Evolutionary conservation across 1,140 invertebrate species (phyloP).

Genomic region (Neodiprion virginianus): DNA sequence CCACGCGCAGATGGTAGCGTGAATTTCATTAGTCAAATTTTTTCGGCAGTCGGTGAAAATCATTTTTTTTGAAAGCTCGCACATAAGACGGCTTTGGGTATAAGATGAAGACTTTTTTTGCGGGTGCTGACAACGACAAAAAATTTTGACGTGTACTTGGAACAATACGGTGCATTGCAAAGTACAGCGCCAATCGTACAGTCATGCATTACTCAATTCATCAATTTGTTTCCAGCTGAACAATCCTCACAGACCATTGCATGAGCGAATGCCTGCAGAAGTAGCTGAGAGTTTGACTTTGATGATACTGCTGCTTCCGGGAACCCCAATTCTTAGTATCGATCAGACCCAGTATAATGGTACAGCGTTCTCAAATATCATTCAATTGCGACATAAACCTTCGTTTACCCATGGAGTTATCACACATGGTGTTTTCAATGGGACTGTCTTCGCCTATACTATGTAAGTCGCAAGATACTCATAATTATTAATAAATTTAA

Average conservation of each 20-base stretch:
- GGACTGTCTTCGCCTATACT: slow-evolving; percentile 67
- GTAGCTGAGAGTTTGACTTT: slow-evolving; percentile 66
- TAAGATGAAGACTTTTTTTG: too few species aligned
- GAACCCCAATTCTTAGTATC: slow-evolving; percentile 71
- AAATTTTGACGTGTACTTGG: too few species aligned
- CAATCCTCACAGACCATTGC: slow-evolving; percentile 36
- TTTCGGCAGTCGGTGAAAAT: too few species aligned
- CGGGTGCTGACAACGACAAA: too few species aligned
- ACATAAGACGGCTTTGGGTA: too few species aligned
- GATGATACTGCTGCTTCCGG: slow-evolving; percentile 75
- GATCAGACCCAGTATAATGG: slow-evolving; percentile 59
- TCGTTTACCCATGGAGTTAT: slow-evolving; percentile 68
- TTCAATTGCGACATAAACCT: slow-evolving; percentile 41
- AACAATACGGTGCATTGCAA: too few species aligned
- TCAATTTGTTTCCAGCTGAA: slow-evolving; percentile 46
- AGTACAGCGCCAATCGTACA: too few species aligned
- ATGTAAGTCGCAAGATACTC: slow-evolving; percentile 58
- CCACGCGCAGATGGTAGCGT: too few species aligned
- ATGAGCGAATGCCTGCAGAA: slow-evolving; percentile 46
- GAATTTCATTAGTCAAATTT: too few species aligned
- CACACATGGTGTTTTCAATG: slow-evolving; percentile 55
- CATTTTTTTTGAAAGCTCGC: too few species aligned
- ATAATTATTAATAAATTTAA: too few species aligned
- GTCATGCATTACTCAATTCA: neutral
- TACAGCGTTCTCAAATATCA: slow-evolving; percentile 40